Evolutionary conservation across 2,797 vertebrate genomes (phyloP).

Genomic region (Setipinna tenuifilis): DNA sequence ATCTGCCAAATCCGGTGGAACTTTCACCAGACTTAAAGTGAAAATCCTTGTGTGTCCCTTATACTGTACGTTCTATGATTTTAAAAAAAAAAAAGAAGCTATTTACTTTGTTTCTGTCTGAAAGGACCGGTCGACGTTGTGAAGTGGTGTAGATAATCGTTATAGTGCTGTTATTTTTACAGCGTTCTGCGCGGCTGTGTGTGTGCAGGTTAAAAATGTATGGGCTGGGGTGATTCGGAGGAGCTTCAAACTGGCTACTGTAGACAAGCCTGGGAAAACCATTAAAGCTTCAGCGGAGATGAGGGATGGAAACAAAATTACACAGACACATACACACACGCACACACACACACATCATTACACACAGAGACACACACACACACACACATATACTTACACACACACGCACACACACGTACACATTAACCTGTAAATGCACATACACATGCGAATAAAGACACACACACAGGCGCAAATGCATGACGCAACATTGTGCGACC

Average conservation of each 20-base stretch:
- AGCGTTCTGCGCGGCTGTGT: neutral
- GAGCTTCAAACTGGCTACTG: slow-evolving; percentile 4
- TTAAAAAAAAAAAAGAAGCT: neutral
- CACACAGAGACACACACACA: neutral
- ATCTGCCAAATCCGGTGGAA: neutral
- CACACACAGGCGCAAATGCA: no score
- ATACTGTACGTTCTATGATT: neutral
- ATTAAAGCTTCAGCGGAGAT: slow-evolving; percentile 7
- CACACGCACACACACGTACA: no score
- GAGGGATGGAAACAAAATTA: neutral
- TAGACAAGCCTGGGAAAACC: slow-evolving; percentile 17
- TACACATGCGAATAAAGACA: no score
- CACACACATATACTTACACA: neutral
- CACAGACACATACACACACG: slow-evolving; percentile 8
- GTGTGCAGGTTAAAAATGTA: slow-evolving; percentile 19
- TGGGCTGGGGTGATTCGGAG: slow-evolving; percentile 5
- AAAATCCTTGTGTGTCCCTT: neutral
- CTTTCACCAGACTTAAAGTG: neutral
- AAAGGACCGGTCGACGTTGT: neutral
- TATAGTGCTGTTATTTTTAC: slow-evolving; percentile 25
- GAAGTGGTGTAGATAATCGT: neutral
- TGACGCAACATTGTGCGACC: no score
- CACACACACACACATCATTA: neutral
- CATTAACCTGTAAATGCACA: no score
- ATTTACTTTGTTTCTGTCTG: neutral